Conservation (phyloP, 1,140 invertebrate species). For the Brachionus plicatilis region DNA sequence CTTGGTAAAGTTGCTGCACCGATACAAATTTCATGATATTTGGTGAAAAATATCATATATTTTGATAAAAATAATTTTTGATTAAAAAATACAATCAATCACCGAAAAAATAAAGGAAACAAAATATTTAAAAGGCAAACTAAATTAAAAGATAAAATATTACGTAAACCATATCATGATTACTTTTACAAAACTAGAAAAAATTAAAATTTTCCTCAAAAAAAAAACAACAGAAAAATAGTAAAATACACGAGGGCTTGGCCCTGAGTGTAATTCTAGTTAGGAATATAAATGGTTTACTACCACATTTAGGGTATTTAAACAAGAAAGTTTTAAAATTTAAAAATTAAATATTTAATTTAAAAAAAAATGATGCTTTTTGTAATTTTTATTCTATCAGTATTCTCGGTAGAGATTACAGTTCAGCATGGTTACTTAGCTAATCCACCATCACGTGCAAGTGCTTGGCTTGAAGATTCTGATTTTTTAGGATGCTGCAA, state of each 20-base stretch:
- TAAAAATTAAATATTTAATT: not conserved
- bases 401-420: not conserved
- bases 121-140: not conserved
- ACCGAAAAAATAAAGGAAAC: not conserved
- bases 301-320: not conserved
- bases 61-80: not conserved
- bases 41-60: not conserved
- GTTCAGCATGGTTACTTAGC: conserved; percentile 5
- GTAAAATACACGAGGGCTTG: not conserved
- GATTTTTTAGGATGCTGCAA: conserved; percentile 22
- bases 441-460: conserved; percentile 27
- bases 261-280: not conserved
- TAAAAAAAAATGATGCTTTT: not conserved
- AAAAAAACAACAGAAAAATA: not conserved
- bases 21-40: not conserved
- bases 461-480: conserved; percentile 18
- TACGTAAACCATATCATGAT: not conserved
- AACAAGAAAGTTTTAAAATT: not conserved
- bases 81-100: not conserved
- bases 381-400: not conserved
- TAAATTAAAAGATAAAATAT: not conserved
- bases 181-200: not conserved
- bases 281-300: not conserved
- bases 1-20: not conserved
- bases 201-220: not conserved